Base-by-base conservation (phyloP, 2,797 vertebrate genomes). In the Dromococcyx pavoninus region DNA sequence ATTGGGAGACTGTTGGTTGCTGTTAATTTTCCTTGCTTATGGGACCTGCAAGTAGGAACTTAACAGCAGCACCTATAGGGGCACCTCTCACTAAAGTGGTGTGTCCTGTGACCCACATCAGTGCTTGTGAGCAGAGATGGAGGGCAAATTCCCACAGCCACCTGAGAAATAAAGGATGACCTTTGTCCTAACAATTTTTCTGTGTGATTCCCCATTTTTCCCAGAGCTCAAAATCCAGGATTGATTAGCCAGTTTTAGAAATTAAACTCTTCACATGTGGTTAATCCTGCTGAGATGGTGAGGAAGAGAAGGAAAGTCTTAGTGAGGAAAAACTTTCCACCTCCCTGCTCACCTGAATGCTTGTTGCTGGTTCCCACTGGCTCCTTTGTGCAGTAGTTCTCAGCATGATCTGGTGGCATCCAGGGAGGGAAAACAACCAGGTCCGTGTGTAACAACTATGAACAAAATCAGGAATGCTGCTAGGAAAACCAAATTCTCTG, bases 341-440 rank as follows among this genome's bases (percentile, higher is more conserved):
- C 39, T 44, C 35, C 25, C 43, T 56, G 25, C 17, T 61, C 76
- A 35, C 35, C 25, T 8, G 35, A 39, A 33, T 10, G 24, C 35
- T 82, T 13, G 8, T 12, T 54, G 35, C 16, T 18, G 39, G 17
- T 62, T 48, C 32, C 15, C 33, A 28, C 23, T 7, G 24, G 23
- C 58, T 57, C 11, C n/a, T 60, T 43, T 22, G 43, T 78, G 67
- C n/a, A 16, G 54, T 3, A 35, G 35, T 33, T 72, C 43, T 27
- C 50, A 70, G 39, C 5, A 48, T 0, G 0, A 19, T 9, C 15
- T 8, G 21, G 25, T 39, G 35, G 37, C 48, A 23, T 17, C 17
- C 3, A 5, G 44, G 5, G 10, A 2, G 13, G 13, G 5, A 2
- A 7, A 13, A 27, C 33, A 53, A 15, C 19, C 27, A 53, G 27